Evolutionary conservation across 2,113 vertebrate genomes (phyloP), one percentile per base, ranked within the genome.

Genomic region (Salvator merianae): DNA sequence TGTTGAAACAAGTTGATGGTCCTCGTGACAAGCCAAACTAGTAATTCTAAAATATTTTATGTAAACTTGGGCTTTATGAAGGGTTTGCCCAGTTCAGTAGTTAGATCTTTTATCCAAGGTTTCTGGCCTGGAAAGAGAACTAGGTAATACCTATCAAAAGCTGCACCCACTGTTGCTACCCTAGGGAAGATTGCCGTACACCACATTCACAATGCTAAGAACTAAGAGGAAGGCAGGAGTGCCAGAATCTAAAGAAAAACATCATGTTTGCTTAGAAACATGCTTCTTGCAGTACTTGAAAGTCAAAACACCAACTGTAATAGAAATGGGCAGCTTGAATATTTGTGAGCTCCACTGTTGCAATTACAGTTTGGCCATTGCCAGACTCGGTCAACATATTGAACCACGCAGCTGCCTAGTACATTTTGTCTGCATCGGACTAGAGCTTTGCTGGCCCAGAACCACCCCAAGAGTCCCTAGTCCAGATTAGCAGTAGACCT

Each of bases 11-110:
- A 86, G 85, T 30, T 65, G 82, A 85, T 89, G 83, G 50, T 75
- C 72, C 62, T 92, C 32, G 77, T 88, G 72, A 66, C 74, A 80
- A 88, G 80, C 81, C 88, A 91, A 90, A 81, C 75, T 84, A 89
- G 84, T 53, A 72, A 86, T 30, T 77, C 88, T 85, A 88, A 83
- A 81, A 90, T 65, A 81, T 84, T 53, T 80, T 84, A 13, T 59
- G 53, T 88, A 77, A 89, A 89, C 62, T 86, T 79, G 28, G 81
- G 68, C 76, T 90, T 55, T 71, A 76, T 73, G 22, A 73, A 55
- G 83, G 75, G 72, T 83, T 91, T 83, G 76, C 36, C 36, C 20
- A 72, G 30, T 30, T 68, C 53, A 34, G 12, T 43, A 38, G 83
- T 22, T 69, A 68, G 40, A 36, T 36, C 32, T 38, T 5, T 53